Conservation (phyloP, 2,113 vertebrate genomes). For the Sylvilagus bachmani region DNA sequence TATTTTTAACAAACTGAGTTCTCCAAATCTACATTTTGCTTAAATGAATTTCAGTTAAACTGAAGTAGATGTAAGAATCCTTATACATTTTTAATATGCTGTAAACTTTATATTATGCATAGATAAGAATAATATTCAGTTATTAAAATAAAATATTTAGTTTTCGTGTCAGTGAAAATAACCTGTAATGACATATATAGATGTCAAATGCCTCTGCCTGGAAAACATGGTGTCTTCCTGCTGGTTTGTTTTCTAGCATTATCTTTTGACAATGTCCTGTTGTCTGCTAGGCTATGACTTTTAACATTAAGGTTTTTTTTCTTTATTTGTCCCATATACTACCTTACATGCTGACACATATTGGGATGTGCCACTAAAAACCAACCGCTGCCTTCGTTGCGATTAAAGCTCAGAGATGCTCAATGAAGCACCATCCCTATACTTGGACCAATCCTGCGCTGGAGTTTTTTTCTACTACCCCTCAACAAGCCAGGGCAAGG, state of each 20-base stretch:
- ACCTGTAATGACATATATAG: slow-evolving; percentile 8
- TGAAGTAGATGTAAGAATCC: slow-evolving; percentile 15
- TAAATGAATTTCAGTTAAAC: slow-evolving; percentile 48
- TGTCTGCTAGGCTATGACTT: slow-evolving; percentile 8
- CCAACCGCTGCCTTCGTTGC: neutral
- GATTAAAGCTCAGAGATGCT: slow-evolving; percentile 9
- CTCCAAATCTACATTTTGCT: slow-evolving; percentile 15
- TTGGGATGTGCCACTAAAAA: slow-evolving; percentile 9
- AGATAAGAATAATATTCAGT: slow-evolving; percentile 21
- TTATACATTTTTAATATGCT: slow-evolving; percentile 43
- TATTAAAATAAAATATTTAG: slow-evolving; percentile 55
- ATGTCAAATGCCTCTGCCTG: neutral
- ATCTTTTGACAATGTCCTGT: neutral
- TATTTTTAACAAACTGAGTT: slow-evolving; percentile 45
- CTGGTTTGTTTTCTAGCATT: neutral
- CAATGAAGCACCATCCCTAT: neutral
- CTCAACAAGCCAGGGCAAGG: neutral
- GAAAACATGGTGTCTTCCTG: neutral
- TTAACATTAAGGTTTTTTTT: neutral
- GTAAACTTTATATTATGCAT: neutral
- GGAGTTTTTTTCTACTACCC: neutral
- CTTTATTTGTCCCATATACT: slow-evolving; percentile 12
- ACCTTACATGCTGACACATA: slow-evolving; percentile 29
- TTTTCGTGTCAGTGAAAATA: slow-evolving; percentile 48
- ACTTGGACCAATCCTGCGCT: neutral